These are phyloP conservation scores for Hydrozoanthus gracilis DNA, from an alignment of 92 coral and sea anemone species.

Conservation along the genomic window DNA sequence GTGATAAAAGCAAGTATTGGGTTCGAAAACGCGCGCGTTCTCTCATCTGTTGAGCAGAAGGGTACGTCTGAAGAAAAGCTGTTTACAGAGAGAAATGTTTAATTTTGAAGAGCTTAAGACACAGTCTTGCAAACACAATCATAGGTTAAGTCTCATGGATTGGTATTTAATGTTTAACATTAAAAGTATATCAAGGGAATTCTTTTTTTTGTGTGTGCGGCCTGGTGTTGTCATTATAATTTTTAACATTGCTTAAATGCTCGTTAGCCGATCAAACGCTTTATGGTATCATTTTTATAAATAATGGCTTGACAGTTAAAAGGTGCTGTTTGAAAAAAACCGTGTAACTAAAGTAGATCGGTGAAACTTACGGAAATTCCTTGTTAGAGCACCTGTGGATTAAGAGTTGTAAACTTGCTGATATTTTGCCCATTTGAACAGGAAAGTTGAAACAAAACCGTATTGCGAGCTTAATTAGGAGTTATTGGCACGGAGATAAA, in stretches of 20 bases:
- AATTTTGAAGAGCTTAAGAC: background rate
- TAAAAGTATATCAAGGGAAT: conserved; percentile 32
- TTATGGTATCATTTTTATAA: conserved; percentile 38
- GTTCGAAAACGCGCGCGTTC: background rate
- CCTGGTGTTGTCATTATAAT: conserved; percentile 47
- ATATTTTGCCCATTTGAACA: conserved; percentile 12
- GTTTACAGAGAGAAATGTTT: background rate
- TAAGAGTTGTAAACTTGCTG: conserved; percentile 7
- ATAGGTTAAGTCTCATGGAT: conserved; percentile 1
- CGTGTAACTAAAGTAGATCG: conserved; percentile 21
- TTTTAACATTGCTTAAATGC: conserved; percentile 51
- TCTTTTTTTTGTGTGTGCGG: background rate
- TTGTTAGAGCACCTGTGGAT: background rate
- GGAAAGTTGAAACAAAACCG: conserved; percentile 21
- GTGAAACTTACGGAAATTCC: conserved; percentile 28
- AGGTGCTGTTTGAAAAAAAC: conserved; percentile 32
- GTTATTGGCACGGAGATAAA: background rate
- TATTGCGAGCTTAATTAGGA: conserved; percentile 27
- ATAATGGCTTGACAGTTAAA: conserved; percentile 46
- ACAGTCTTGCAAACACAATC: background rate
- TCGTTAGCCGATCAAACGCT: conserved; percentile 40
- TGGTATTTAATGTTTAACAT: conserved; percentile 39
- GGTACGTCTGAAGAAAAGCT: background rate
- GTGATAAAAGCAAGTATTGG: conserved; percentile 21
- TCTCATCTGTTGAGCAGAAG: conserved; percentile 34